Evolutionary conservation across 2,113 vertebrate species (phyloP), one percentile per base, ranked within the genome.

Genomic region (Stercorarius parasiticus): DNA sequence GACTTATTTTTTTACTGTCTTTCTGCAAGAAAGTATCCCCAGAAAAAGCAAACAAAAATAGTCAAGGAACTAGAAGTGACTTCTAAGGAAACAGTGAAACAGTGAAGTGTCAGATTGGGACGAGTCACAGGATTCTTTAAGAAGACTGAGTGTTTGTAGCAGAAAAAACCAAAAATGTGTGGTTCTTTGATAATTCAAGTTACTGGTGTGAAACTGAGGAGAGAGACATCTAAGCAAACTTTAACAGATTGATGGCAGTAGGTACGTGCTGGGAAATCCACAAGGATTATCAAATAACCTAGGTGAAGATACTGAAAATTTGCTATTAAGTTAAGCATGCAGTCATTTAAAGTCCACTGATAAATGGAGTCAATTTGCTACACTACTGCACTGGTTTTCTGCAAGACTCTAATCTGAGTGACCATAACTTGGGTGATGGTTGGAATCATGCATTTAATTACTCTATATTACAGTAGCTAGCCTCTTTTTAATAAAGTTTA

Each of bases 401-500:
- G 4, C 56, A 45, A 65, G 36, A 34, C 19, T 27, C 65, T 67
- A 52, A 66, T 67, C 40, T 65, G 69, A 84, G 64, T 82, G 47
- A 49, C 36, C 21, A 5, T 11, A 15, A 82, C 42, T n/a, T 72
- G 40, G 45, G 15, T 76, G 32, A 36, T 76, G 88, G 88, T 66
- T 69, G 47, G 62, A 88, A 71, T 64, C 30, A 8, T 80, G n/a
- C 58, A 64, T 67, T 94, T 83, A 72, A 81, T 88, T 80, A 64
- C 65, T 81, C 58, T 82, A 6, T 45, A 10, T 85, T 73, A 25
- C 80, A 90, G 42, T 69, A 43, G 87, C 42, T 92, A 69, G 40
- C 15, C 43, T 79, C 80, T 29, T 78, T 50, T 61, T 94, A 52
- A 80, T 91, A 61, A 80, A 96, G 96, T 88, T 98, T 97, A 82